phyloP scores from a whole-genome alignment of 2,113 vertebrate genomes.

The Leucoraja erinaceus region DNA sequence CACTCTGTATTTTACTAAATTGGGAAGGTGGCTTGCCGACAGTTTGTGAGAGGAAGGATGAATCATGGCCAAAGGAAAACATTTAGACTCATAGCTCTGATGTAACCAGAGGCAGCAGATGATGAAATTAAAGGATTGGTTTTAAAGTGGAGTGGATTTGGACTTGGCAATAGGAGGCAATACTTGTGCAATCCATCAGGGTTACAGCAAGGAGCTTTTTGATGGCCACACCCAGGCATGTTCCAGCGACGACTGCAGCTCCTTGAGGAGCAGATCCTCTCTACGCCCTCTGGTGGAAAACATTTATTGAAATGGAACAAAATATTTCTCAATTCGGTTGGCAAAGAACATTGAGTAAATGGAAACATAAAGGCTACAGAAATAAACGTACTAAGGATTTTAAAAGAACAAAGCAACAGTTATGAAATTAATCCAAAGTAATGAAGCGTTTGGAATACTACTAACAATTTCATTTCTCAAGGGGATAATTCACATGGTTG shows the following conservation, averaged over 20 bases:
- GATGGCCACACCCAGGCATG: background rate
- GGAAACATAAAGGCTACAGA: background rate
- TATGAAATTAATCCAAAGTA: background rate
- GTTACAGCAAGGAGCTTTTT: background rate
- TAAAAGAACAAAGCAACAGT: background rate
- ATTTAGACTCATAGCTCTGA: background rate
- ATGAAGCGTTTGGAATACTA: background rate
- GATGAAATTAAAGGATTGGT: background rate
- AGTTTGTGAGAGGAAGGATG: background rate
- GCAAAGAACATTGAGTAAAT: background rate
- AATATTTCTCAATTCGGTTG: background rate
- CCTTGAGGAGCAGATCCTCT: background rate
- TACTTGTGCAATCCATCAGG: background rate
- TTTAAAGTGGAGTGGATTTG: background rate
- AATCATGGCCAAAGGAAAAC: background rate
- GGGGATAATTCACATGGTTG: background rate
- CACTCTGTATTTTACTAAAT: background rate
- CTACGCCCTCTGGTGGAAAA: background rate
- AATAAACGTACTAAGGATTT: background rate
- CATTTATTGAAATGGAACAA: background rate
- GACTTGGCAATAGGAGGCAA: background rate
- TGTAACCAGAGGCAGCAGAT: background rate
- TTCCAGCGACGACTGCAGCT: background rate
- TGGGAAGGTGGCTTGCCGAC: background rate
- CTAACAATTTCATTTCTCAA: constrained; percentile 3